Evolutionary conservation across 1,140 invertebrate genomes (phyloP), one percentile per base, ranked within the genome.

Genomic region (Drosophila dunni): DNA sequence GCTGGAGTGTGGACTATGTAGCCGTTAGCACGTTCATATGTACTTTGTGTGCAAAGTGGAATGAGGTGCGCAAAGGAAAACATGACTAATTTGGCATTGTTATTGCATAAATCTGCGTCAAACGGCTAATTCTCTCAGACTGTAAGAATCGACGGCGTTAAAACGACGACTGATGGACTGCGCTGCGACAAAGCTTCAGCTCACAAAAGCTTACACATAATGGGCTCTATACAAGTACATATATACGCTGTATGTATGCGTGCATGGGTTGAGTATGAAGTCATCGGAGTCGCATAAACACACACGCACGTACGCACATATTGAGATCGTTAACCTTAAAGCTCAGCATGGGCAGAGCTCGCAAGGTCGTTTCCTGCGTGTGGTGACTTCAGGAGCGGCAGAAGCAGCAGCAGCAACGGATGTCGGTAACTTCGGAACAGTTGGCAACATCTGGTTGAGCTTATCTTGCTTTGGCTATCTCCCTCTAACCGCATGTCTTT

Each of bases 271-370:
- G 80, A 48, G 75, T 79, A 90, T 90, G 85, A 90, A 83, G 85
- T 90, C 85, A 89, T 90, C 86, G 92, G 46, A 67, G 61, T 63
- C 50, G 64, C 42, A 53, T 64, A 89, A 91, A 6, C 24, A 56
- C 42, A 33, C 62, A 6, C 24, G 48, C 42, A 33, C 62, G 45
- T 15, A 75, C 66, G 66, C 38, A 75, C 44, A 75, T 45, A 61
- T 65, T 36, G 70, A 92, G 92, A 91, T 91, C 91, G 89, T 92
- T 93, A 91, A 92, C 91, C 92, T 93, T 89, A 88, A 90, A 78
- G 76, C 81, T 86, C 75, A 66, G 60, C 69, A 78, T 72, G 67
- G 74, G 70, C 61, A 65, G 64, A 58, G 61, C 74, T 66, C 79
- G 84, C 90, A 92, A 92, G 91, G 91, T 92, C 91, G 84, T 86